Evolutionary conservation across 2,113 vertebrate species (phyloP), one percentile per base, ranked within the genome.

Genomic region (Oncorhynchus mykiss): DNA sequence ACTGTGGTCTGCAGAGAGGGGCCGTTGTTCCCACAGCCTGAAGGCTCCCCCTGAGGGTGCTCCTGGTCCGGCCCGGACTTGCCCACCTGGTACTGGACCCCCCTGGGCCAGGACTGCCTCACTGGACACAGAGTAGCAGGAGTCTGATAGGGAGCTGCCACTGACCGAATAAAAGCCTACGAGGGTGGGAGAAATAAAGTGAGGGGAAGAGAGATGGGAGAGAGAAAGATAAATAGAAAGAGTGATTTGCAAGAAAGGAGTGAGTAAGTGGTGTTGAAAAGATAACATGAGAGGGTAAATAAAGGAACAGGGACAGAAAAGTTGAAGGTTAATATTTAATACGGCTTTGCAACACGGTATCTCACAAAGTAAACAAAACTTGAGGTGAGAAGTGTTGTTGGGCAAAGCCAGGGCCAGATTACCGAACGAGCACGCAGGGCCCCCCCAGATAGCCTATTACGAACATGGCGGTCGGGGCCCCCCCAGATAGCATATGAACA

Each of bases 131-230:
- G 95, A 95, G 87, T 91, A 92, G 80, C 92, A 92, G 3, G 95
- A 95, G 87, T 94, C 93, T 0, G 94, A 94, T 39, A 95, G 86
- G 59, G 94, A 95, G 85, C 94, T 94, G 31, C 93, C 94, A n/a
- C 93, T 94, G 68, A 95, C 93, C 1, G 94, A 94, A 59, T 94
- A 95, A 84, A 95, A 95, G 49, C 94, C 94, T 95, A 78, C 71
- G 9, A 76, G 72, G 16, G 59, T 8, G n/a, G n/a, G n/a, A 62
- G n/a, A 62, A 3, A 62, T 34, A 16, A 62, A 60, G 60, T 14
- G 70, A 18, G 39, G 62, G 34, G 39, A 4, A 12, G 45, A 14
- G 34, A 3, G 20, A 24, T 72, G 78, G 78, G 48, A 18, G 60
- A 59, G 59, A 51, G 70, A 18, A 25, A 60, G 31, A 31, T 1